phyloP scores from a whole-genome alignment of 1,140 invertebrate genomes.

The Macrostomum lignano region DNA sequence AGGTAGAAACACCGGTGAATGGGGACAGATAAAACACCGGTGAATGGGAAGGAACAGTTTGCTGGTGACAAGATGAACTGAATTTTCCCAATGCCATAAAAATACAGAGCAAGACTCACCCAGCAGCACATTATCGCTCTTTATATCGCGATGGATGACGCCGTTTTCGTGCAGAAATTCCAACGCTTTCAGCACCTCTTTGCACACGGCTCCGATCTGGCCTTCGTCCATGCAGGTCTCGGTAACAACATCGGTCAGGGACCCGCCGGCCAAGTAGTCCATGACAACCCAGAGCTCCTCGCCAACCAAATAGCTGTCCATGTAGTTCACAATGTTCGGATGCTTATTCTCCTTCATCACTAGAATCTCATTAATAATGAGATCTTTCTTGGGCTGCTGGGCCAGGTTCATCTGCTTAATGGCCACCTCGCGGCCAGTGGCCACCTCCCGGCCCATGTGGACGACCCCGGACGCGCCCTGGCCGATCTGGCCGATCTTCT shows the following conservation, averaged over 20 bases:
- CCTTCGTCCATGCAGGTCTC: constrained; percentile 32
- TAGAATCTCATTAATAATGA: constrained; percentile 9
- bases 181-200: constrained; percentile 40
- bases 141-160: constrained; percentile 53
- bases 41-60: too few relatives aligned
- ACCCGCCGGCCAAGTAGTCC: constrained; percentile 28
- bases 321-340: constrained; percentile 29
- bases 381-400: constrained; percentile 4
- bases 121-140: constrained; percentile 28
- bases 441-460: constrained; percentile 14
- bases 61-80: too few relatives aligned
- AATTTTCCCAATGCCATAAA: too few relatives aligned
- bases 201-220: constrained; percentile 19
- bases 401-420: constrained; percentile 5
- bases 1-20: too few relatives aligned
- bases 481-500: constrained; percentile 95
- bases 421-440: constrained; percentile 2
- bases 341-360: constrained; percentile 13
- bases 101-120: too few relatives aligned
- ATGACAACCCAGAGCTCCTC: constrained; percentile 7
- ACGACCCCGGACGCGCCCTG: constrained; percentile 40
- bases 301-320: constrained; percentile 12
- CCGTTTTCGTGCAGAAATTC: constrained; percentile 84
- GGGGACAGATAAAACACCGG: too few relatives aligned
- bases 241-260: constrained; percentile 32